Evolutionary conservation across 2,113 vertebrate genomes (phyloP).

Genomic region (Glaucidium brasilianum): DNA sequence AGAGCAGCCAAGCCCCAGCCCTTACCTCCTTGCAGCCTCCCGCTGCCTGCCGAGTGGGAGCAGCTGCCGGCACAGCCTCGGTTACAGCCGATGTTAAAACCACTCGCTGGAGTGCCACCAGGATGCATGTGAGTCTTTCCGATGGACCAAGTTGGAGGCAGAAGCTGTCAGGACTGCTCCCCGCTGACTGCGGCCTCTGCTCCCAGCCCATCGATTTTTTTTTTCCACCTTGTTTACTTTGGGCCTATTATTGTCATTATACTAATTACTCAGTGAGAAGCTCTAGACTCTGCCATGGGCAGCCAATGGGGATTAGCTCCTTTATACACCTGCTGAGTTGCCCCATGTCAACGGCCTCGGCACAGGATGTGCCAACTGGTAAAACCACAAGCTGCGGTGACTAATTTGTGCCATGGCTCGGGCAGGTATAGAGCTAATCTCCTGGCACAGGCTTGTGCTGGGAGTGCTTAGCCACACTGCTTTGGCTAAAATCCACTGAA

Average conservation of each 20-base stretch:
- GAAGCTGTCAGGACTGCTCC: background rate
- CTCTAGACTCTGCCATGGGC: constrained; percentile 4
- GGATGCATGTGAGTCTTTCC: background rate
- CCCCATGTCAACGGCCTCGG: background rate
- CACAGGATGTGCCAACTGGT: constrained; percentile 33
- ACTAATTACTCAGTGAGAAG: constrained; percentile 63
- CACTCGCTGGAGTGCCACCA: background rate
- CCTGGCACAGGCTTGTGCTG: background rate
- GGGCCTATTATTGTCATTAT: constrained; percentile 65
- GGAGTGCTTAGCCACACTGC: background rate
- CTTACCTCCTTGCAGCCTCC: constrained; percentile 47
- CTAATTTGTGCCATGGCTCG: constrained; percentile 32
- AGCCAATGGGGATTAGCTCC: constrained; percentile 57
- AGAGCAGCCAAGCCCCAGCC: background rate
- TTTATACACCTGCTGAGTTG: constrained; percentile 23
- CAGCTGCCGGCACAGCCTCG: background rate
- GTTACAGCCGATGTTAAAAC: background rate
- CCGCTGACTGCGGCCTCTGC: constrained; percentile 7
- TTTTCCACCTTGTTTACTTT: constrained; percentile 60
- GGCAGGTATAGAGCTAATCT: background rate
- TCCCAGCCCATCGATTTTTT: constrained; percentile 60
- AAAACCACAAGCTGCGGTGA: constrained; percentile 45
- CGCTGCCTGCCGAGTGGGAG: background rate
- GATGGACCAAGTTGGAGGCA: background rate
- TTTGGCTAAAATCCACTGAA: background rate